phyloP scores from a whole-genome alignment of 2,888 invertebrate genomes.

The Syrphus vitripennis region DNA sequence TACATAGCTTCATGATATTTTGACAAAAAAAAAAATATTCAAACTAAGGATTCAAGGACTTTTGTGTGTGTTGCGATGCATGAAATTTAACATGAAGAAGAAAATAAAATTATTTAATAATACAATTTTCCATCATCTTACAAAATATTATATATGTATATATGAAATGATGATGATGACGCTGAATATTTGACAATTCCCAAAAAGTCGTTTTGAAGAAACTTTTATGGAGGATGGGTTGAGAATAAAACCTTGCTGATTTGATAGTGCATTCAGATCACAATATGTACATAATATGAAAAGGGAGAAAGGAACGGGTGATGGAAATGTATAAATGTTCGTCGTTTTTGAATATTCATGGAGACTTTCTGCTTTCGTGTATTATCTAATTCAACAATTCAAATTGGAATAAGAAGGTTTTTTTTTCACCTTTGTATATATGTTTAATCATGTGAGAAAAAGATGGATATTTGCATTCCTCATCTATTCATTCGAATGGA shows the following conservation, averaged over 20 bases:
- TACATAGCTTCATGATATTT: no score
- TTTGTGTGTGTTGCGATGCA: neutral
- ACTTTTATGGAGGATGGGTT: neutral
- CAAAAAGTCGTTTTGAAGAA: neutral
- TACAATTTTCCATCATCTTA: neutral
- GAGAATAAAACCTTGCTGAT: neutral
- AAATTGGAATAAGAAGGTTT: no score
- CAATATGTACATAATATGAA: no score
- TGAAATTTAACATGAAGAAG: conserved; percentile 1
- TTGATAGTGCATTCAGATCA: neutral
- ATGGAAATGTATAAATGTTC: neutral
- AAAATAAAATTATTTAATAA: conserved; percentile 11
- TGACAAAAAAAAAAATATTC: neutral
- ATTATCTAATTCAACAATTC: neutral
- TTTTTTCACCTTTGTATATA: no score
- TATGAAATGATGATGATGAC: no score
- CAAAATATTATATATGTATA: no score
- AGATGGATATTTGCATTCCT: no score
- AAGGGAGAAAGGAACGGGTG: neutral
- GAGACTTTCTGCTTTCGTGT: neutral
- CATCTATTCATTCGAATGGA: no score
- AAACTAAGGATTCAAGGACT: neutral
- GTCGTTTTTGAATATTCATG: neutral
- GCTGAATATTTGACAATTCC: conserved; percentile 18
- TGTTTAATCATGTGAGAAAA: no score